Percentiles rank a stretch among this genome's conserved stretches.
phyloP scores from a whole-genome alignment of 2,797 vertebrate species.

The Darevskia nairensis region DNA sequence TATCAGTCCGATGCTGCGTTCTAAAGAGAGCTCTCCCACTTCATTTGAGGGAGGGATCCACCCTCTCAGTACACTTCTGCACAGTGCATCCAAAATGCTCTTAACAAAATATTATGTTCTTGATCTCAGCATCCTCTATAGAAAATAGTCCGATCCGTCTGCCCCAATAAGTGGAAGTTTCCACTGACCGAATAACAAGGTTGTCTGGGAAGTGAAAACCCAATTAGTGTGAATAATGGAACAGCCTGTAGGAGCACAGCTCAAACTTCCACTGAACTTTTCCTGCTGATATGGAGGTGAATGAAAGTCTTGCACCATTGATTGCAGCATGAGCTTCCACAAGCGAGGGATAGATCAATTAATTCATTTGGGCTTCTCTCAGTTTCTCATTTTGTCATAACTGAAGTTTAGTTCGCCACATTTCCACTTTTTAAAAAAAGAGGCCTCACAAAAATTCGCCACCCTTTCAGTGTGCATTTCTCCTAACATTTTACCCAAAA shows the following conservation, averaged over 20 bases:
- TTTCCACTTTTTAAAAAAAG: not conserved
- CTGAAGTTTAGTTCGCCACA: no score
- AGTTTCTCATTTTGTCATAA: no score
- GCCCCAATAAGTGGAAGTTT: not conserved
- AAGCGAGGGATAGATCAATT: not conserved
- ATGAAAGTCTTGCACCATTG: not conserved
- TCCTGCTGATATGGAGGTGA: no score
- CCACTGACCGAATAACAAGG: not conserved
- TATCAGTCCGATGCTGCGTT: no score
- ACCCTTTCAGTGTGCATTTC: no score
- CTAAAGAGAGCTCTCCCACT: not conserved
- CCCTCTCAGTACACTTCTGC: not conserved
- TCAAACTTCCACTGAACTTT: not conserved
- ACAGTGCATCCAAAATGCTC: not conserved
- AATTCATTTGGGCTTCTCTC: no score
- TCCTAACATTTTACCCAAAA: no score
- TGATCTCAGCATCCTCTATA: not conserved
- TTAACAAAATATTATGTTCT: not conserved
- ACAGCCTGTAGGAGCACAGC: not conserved
- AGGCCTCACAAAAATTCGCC: no score
- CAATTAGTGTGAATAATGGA: no score
- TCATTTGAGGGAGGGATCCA: not conserved
- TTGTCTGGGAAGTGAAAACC: not conserved
- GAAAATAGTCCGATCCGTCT: not conserved
- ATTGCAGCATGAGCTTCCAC: not conserved